Evolutionary conservation across 2,888 invertebrate genomes (phyloP), one percentile per base, ranked within the genome.

Genomic region (Melinopterus prodromus): DNA sequence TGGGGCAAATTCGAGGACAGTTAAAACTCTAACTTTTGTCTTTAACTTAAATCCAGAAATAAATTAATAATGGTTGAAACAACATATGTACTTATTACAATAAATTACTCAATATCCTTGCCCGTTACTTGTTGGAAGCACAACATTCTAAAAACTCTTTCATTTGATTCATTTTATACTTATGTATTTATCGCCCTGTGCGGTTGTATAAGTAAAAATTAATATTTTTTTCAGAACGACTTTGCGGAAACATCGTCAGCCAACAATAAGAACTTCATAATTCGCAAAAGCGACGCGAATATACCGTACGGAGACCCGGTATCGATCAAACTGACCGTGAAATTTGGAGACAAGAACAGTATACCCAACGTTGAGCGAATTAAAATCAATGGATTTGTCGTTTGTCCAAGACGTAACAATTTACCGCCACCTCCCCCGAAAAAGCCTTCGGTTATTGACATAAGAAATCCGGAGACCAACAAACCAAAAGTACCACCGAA

Each of bases 251-350:
- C 92, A 0, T 89, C 90, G 15, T 91, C 91, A 0, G 85, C 87
- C 76, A 91, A 92, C 86, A 92, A 92, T 85, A 89, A 89, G 16
- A 90, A 91, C 81, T 92, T 91, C 85, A 91, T 91, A 81, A 89
- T 92, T 53, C 91, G 91, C 82, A 92, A 92, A 84, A 89, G 90
- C 0, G 78, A 78, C 9, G 91, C 92, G 89, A 90, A 89, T 81
- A 89, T 93, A 53, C 90, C 90, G 78, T 91, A 92, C 0, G 92
- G 92, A 0, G 91, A 91, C 0, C 90, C 92, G 0, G 88, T 91
- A 0, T 87, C 90, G 0, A 90, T 93, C 4, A 88, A 92, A 6
- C 92, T 93, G 86, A 92, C 92, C 86, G 92, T 93, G 0, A 91
- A 92, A 80, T 93, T 92, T 87, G 91, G 92, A 84, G 87, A 89